Evolutionary conservation across 2,113 vertebrate species (phyloP).

Genomic region (Anguilla japonica): DNA sequence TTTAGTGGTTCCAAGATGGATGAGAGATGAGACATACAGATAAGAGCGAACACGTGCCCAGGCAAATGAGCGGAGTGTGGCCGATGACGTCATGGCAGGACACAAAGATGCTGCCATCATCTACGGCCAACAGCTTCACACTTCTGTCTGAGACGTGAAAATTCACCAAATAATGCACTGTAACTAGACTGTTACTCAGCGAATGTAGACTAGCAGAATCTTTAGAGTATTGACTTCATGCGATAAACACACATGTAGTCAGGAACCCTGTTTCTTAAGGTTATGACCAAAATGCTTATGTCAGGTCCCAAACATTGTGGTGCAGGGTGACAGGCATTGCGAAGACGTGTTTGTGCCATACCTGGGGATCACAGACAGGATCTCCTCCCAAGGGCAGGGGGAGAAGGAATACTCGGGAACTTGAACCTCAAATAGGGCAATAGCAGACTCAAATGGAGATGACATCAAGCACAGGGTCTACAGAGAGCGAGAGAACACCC

Average conservation of each 20-base stretch:
- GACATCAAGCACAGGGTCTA: conserved; percentile 76
- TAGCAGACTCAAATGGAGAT: conserved; percentile 73
- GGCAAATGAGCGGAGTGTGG: not conserved
- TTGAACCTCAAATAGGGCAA: conserved; percentile 70
- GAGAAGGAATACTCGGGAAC: conserved; percentile 38
- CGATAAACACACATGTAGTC: not conserved
- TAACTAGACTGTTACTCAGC: not conserved
- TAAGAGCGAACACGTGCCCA: not conserved
- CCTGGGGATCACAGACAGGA: conserved; percentile 77
- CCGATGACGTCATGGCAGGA: not conserved
- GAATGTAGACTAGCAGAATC: not conserved
- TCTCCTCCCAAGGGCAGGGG: not conserved
- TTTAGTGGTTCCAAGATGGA: not conserved
- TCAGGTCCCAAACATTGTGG: not conserved
- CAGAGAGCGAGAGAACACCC: not conserved
- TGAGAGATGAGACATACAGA: not conserved
- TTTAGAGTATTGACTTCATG: not conserved
- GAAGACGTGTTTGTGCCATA: conserved; percentile 48
- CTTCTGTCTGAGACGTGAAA: not conserved
- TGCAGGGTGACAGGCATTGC: not conserved
- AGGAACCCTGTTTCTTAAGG: conserved; percentile 5
- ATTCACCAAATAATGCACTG: not conserved
- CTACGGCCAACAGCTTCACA: too few species aligned
- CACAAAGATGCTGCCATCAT: too few species aligned
- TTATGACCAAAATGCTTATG: not conserved